Base-by-base conservation (phyloP, 2,113 vertebrate species). In the Pollimyrus isidori region DNA sequence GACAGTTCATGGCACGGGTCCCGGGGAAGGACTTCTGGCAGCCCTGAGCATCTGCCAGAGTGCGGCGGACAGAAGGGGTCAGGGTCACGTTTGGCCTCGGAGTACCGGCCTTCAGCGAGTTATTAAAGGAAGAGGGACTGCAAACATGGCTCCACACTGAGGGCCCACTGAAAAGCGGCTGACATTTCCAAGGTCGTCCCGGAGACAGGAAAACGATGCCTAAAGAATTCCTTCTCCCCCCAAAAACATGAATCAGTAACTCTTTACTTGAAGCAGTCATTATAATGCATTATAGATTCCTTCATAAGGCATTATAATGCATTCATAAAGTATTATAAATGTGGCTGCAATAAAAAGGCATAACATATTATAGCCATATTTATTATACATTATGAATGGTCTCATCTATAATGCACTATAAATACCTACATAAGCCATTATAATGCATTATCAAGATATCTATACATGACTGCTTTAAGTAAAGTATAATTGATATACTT, bases 1-100 rank as follows among this genome's bases (percentile, higher is more conserved):
- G 94, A 95, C 94, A 93, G 94, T 93, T 92, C 87, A 52, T 89
- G 3, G 52, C 45, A 91, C 26, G 69, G 3, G 90, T 93, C 94
- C 93, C 53, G 92, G 93, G 93, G 94, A 92, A 90, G 73, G 92
- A 91, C 94, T 90, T 87, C 30, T 86, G 88, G 87, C 89, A 65
- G 52, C 48, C 30, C 86, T 90, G 89, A 88, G 42, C 46, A 88
- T 52, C 17, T 49, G 49, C 42, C n/a, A 76, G 26, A 62, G 42
- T 48, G 39, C 3, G 30, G 7, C 23, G 82, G 30, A 39, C 73
- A 52, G 87, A 35, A 15, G 1, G 39, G 56, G 13, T 21, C 52
- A 76, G 7, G 88, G 80, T 80, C 26, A 26, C 49, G n/a, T 39
- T 84, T 89, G 26, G n/a, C 11, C 62, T 7, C 35, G 26, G 26